Evolutionary conservation across 2,888 invertebrate genomes (phyloP).

Genomic region (Chrysina gloriosa): DNA sequence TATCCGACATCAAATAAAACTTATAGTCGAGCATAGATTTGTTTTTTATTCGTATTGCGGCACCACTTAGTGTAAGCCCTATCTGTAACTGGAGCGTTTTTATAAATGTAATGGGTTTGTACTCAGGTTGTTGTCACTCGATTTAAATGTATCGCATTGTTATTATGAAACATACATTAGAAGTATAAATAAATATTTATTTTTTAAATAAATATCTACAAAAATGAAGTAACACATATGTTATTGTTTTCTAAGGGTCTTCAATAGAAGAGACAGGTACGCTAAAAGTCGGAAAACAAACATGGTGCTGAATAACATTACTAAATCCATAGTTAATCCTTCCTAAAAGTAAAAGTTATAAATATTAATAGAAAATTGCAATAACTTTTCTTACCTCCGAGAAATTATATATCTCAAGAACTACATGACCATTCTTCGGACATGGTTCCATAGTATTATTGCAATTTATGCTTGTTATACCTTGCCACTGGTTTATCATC

Average conservation of each 20-base stretch:
- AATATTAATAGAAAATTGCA: background rate
- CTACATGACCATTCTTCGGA: conserved; percentile 80
- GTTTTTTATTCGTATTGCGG: too few species aligned
- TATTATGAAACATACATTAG: background rate
- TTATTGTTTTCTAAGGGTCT: conserved; percentile 74
- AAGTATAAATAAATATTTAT: conserved; percentile 32
- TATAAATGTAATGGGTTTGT: too few species aligned
- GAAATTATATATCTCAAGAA: conserved; percentile 84
- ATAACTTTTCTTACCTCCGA: conserved; percentile 69
- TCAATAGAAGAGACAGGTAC: conserved; percentile 78
- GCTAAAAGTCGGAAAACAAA: conserved; percentile 81
- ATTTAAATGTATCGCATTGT: too few species aligned
- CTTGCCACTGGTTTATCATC: conserved; percentile 89
- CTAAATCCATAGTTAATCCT: conserved; percentile 77
- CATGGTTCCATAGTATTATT: conserved; percentile 80
- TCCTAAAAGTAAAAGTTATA: conserved; percentile 68
- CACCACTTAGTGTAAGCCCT: too few species aligned
- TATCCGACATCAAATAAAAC: too few species aligned
- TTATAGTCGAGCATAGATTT: too few species aligned
- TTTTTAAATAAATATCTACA: conserved; percentile 26
- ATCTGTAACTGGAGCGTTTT: too few species aligned
- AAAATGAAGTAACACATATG: conserved; percentile 30
- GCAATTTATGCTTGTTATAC: conserved; percentile 81
- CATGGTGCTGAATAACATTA: conserved; percentile 77
- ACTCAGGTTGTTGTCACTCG: too few species aligned